A percentile compares a stretch with the other conserved stretches of the same genome.
Conservation (phyloP, 2,888 invertebrate genomes). For the Cephus runcator region DNA sequence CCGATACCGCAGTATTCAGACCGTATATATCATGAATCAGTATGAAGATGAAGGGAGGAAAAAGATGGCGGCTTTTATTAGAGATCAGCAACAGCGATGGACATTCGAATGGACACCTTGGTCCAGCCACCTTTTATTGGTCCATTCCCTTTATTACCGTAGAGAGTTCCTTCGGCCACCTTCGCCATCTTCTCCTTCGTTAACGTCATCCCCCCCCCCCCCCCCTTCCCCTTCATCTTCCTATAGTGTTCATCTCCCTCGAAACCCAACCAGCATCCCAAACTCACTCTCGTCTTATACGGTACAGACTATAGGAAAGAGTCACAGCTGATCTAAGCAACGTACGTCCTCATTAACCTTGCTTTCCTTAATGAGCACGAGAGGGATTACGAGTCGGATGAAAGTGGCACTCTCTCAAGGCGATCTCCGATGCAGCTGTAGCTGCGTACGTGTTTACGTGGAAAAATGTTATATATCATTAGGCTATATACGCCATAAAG, state of each 20-base stretch:
- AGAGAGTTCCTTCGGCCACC: slow-evolving; percentile 24
- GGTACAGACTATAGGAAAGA: not conserved
- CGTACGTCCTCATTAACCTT: slow-evolving; percentile 48
- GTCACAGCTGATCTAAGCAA: not conserved
- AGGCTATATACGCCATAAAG: slow-evolving; percentile 14
- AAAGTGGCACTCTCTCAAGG: slow-evolving; percentile 49
- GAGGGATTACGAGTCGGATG: slow-evolving; percentile 59
- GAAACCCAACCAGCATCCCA: not conserved
- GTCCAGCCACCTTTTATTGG: slow-evolving; percentile 44
- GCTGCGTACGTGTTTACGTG: slow-evolving; percentile 58
- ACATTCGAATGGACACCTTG: slow-evolving; percentile 54
- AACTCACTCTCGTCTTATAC: not conserved
- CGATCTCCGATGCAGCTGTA: slow-evolving; percentile 17
- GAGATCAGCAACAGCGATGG: slow-evolving; percentile 44
- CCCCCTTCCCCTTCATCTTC: not conserved
- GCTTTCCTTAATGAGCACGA: slow-evolving; percentile 59
- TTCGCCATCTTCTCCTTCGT: not conserved
- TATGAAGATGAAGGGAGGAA: not conserved
- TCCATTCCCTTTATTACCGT: slow-evolving; percentile 47
- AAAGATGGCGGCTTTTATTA: slow-evolving; percentile 51
- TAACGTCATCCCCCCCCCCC: not conserved
- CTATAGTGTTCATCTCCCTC: not conserved
- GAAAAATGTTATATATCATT: slow-evolving; percentile 37
- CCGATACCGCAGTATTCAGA: too few relatives aligned
- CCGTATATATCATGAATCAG: not conserved